Percentiles rank a stretch among this genome's conserved stretches.
Conservation (phyloP, 1,140 invertebrate genomes). For the Caenorhabditis remanei region DNA sequence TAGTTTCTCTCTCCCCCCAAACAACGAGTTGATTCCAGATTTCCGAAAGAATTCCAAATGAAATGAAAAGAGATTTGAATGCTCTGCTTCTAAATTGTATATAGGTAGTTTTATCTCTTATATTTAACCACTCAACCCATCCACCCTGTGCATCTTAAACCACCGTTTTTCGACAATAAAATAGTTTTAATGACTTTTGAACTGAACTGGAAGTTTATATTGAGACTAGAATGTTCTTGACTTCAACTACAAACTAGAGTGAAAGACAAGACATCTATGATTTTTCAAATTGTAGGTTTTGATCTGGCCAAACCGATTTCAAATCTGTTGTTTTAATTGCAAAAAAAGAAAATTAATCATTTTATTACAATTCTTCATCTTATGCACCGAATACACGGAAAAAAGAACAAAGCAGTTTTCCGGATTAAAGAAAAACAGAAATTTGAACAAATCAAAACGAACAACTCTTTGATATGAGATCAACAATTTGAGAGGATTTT, state of each 20-base stretch:
- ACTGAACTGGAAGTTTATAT: too few relatives aligned
- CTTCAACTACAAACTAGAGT: too few relatives aligned
- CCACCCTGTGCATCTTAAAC: not conserved
- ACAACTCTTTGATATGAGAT: conserved; percentile 17
- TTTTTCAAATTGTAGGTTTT: too few relatives aligned
- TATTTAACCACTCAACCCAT: not conserved
- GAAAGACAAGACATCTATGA: too few relatives aligned
- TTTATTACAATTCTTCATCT: conserved; percentile 27
- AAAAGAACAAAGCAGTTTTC: not conserved
- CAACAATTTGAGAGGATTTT: not conserved
- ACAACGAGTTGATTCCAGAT: conserved; percentile 45
- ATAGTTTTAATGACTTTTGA: not conserved
- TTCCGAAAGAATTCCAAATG: not conserved
- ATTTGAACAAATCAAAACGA: conserved; percentile 19
- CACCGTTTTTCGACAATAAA: not conserved
- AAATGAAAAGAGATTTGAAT: not conserved
- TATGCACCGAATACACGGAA: conserved; percentile 44
- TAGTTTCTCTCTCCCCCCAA: conserved; percentile 27
- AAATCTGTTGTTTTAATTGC: not conserved
- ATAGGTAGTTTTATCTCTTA: not conserved
- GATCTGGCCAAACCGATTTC: too few relatives aligned
- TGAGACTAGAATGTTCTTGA: too few relatives aligned
- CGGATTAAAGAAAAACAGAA: not conserved
- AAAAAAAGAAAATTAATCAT: not conserved
- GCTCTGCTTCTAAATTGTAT: not conserved